Evolutionary conservation across 2,797 vertebrate genomes (phyloP).

Genomic region (Myotis planiceps): DNA sequence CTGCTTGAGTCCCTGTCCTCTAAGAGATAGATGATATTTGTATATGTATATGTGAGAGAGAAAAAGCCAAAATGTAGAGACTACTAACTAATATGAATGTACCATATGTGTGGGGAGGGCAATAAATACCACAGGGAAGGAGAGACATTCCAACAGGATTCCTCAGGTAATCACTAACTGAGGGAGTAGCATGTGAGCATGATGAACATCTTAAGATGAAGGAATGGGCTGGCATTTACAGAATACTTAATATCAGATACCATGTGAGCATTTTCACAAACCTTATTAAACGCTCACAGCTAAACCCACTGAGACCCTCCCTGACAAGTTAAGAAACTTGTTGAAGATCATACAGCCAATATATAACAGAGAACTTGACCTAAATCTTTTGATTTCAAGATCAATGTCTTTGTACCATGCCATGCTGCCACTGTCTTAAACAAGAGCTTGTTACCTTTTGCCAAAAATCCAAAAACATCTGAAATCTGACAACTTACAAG

Average conservation of each 20-base stretch:
- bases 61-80: not conserved
- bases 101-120: not conserved
- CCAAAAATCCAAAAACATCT: not conserved
- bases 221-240: not conserved
- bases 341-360: not conserved
- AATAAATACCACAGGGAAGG: constrained; percentile 8
- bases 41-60: not conserved
- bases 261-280: not conserved
- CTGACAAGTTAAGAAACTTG: not conserved
- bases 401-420: not conserved
- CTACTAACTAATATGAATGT: not conserved
- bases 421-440: not conserved
- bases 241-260: not conserved
- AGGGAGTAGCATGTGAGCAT: not conserved
- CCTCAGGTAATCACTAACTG: constrained; percentile 24
- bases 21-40: not conserved
- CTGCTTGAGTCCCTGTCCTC: not conserved
- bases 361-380: not conserved
- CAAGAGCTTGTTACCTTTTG: not conserved
- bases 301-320: not conserved
- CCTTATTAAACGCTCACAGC: not conserved
- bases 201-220: constrained; percentile 12
- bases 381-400: constrained; percentile 29
- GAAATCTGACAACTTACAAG: not conserved
- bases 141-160: constrained; percentile 42